Evolutionary conservation across 53 echinoderm and acorn worm species (phyloP).

Genomic region (Actinopyga echinites): DNA sequence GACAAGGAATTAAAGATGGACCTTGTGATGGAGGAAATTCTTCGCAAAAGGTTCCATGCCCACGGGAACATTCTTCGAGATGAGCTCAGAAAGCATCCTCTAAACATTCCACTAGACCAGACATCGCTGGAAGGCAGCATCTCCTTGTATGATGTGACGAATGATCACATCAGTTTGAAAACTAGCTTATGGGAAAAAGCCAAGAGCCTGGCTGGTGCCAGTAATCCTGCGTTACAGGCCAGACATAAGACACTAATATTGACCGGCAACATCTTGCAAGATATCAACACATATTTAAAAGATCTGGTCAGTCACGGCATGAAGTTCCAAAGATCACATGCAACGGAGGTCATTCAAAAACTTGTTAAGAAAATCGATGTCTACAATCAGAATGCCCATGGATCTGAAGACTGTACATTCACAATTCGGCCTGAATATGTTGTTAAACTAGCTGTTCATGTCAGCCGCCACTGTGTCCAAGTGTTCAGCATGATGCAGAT

Average conservation of each 20-base stretch:
- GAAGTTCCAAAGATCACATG: constrained; percentile 1
- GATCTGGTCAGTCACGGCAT: background rate
- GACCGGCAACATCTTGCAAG: background rate
- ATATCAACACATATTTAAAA: background rate
- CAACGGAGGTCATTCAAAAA: background rate
- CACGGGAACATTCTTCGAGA: background rate
- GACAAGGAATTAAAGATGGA: constrained; percentile 12
- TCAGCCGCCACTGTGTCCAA: constrained; percentile 37
- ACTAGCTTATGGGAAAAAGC: background rate
- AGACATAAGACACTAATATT: background rate
- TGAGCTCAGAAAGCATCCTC: background rate
- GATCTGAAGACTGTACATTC: constrained; percentile 4
- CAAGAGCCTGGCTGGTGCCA: background rate
- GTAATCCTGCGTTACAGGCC: background rate
- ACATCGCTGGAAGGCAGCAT: constrained; percentile 11
- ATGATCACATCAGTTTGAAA: constrained; percentile 30
- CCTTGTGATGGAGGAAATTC: background rate
- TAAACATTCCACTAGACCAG: background rate
- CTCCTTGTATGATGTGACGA: background rate
- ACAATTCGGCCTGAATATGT: constrained; percentile 30
- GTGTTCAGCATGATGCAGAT: no score
- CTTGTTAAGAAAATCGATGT: background rate
- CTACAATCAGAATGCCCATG: background rate
- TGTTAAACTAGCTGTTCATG: constrained; percentile 46
- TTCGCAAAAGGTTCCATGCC: background rate